phyloP scores from a whole-genome alignment of 2,113 vertebrate genomes.

The Syngnathus typhle region DNA sequence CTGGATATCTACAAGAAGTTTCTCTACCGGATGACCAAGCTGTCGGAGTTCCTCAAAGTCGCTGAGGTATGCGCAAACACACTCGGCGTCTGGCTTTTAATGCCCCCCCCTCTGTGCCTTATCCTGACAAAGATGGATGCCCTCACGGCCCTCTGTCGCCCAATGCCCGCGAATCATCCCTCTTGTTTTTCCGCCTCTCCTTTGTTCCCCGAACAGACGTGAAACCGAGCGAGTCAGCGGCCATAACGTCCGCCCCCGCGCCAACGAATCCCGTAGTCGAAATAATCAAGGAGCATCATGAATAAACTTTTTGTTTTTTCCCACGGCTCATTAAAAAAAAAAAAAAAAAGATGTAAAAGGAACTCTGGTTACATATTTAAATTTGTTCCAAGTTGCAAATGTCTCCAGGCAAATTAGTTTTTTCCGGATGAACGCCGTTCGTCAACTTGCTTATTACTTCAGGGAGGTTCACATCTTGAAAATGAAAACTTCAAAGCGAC shows the following conservation, averaged over 20 bases:
- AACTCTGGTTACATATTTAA: not conserved
- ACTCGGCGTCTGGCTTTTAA: slow-evolving; percentile 24
- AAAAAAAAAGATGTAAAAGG: slow-evolving; percentile 10
- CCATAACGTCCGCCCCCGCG: slow-evolving; percentile 4
- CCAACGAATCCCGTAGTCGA: slow-evolving; percentile 23
- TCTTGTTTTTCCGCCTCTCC: slow-evolving; percentile 12
- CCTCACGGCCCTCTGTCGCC: slow-evolving; percentile 19
- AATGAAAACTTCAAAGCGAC: not conserved
- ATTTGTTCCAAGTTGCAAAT: not conserved
- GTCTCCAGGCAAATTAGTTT: not conserved
- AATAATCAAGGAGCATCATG: slow-evolving; percentile 19
- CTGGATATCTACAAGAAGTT: slow-evolving; percentile 76
- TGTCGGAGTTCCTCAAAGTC: slow-evolving; percentile 76
- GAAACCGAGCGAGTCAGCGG: slow-evolving; percentile 8
- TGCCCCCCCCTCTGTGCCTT: slow-evolving; percentile 31
- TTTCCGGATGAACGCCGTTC: not conserved
- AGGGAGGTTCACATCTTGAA: not conserved
- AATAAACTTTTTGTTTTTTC: not conserved
- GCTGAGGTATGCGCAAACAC: slow-evolving; percentile 62
- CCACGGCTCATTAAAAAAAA: slow-evolving; percentile 5
- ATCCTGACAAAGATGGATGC: slow-evolving; percentile 56
- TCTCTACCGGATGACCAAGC: slow-evolving; percentile 74
- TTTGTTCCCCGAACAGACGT: not conserved
- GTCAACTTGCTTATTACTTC: not conserved
- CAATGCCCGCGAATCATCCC: slow-evolving; percentile 43